Base-by-base conservation (phyloP, 2,797 vertebrate genomes). In the Erpetoichthys calabaricus region DNA sequence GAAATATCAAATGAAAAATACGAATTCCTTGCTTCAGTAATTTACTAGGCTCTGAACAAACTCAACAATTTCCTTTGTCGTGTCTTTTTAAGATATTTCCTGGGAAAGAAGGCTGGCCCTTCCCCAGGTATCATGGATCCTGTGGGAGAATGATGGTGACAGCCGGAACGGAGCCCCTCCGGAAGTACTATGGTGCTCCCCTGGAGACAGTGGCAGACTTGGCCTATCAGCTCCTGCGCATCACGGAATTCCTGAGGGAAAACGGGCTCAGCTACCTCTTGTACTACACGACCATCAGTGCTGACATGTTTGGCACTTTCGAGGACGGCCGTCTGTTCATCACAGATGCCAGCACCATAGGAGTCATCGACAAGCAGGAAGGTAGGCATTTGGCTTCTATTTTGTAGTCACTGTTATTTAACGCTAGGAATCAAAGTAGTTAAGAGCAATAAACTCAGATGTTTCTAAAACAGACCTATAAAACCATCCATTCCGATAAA, bases 241-340 rank as follows among this genome's bases (percentile, higher is more conserved):
- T 88, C 62, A 75, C 89, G 56, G 77, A 73, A 63, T 80, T 74
- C 63, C 73, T 90, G 74, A 73, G 70, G 62, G 77, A 55, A 74
- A 90, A 90, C 53, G 86, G 87, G 65, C 76, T 89, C 65, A 79
- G 79, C 68, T 89, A 87, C 62, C 81, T 81, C 63, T 83, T 89
- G 68, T 89, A 83, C 68, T 89, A 87, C 72, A 86, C 82, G 59
- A 70, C 51, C 1, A 63, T 86, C 55, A 72, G 83, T 0, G 71
- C 74, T 55, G 70, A 68, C 71, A 89, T 77, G 64, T 91, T 91
- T 41, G 87, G 87, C 8, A 76, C 80, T 63, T 80, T 83, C 62
- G 79, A 78, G 68, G 86, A 89, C 0, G 79, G 84, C 53, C 81
- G 81, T 65, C 73, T 89, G 70, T 80, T 87, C 73, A 86, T 89